Percentiles rank a stretch among this genome's conserved stretches.
Evolutionary conservation across 2,113 vertebrate genomes (phyloP).

Genomic region (Gobio gobio): DNA sequence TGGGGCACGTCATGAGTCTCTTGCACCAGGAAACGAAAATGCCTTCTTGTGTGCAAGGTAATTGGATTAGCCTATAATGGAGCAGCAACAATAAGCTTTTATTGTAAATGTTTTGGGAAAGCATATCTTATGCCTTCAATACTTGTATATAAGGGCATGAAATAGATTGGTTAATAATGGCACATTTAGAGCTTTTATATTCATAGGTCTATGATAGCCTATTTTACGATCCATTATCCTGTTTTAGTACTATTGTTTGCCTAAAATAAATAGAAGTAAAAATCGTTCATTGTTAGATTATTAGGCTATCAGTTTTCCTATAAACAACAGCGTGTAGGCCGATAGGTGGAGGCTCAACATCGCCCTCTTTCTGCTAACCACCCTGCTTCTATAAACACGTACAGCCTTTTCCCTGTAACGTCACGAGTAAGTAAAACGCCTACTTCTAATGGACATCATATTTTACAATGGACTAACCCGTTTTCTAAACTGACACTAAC

Average conservation of each 20-base stretch:
- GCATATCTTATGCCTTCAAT: not conserved
- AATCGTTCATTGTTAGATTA: not conserved
- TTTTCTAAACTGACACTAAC: not conserved
- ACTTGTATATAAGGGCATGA: not conserved
- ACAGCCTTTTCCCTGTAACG: not conserved
- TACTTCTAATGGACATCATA: not conserved
- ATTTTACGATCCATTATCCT: too few relatives aligned
- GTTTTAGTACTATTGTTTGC: too few relatives aligned
- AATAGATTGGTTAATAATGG: not conserved
- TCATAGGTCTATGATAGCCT: too few relatives aligned
- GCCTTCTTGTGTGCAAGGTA: constrained; percentile 74
- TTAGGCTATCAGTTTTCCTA: not conserved
- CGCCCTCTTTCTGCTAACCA: not conserved
- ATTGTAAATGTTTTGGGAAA: constrained; percentile 25
- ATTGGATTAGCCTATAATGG: constrained; percentile 74
- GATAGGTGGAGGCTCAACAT: not conserved
- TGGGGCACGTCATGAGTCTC: constrained; percentile 86
- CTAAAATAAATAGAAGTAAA: too few relatives aligned
- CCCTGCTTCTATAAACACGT: not conserved
- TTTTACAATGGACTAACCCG: not conserved
- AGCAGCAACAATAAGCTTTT: constrained; percentile 59
- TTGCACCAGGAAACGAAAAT: constrained; percentile 81
- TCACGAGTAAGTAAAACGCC: not conserved
- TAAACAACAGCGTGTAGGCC: not conserved
- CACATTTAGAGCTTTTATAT: not conserved